Evolutionary conservation across 2,888 invertebrate genomes (phyloP).

Genomic region (Diadromus collaris): DNA sequence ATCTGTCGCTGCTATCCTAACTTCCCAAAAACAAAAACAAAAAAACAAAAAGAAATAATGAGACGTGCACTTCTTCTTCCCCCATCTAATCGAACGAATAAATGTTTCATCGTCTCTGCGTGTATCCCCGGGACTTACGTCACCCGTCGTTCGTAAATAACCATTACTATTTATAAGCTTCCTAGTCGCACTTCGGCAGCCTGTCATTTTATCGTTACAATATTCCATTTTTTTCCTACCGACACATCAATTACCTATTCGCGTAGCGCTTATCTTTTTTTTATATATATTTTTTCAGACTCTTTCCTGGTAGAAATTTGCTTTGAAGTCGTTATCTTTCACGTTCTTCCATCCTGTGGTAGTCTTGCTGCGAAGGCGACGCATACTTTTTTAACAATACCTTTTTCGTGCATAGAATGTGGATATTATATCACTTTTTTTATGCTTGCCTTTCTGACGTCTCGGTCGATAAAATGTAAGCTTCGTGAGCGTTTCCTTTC

Average conservation of each 20-base stretch:
- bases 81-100: constrained; percentile 39
- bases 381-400: constrained; percentile 22
- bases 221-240: neutral
- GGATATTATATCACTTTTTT: neutral
- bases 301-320: neutral
- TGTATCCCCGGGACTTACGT: constrained; percentile 45
- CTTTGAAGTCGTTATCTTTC: neutral
- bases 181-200: constrained; percentile 29
- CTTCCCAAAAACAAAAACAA: constrained; percentile 4
- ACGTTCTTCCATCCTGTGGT: neutral
- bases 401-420: neutral
- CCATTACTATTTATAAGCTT: constrained; percentile 48
- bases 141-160: constrained; percentile 57
- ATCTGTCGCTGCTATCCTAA: constrained; percentile 47
- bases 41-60: constrained; percentile 20
- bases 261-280: constrained; percentile 15
- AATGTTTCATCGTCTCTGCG: constrained; percentile 46
- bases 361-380: neutral
- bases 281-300: neutral
- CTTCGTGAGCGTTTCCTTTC: neutral
- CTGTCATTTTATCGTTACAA: neutral
- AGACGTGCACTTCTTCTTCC: constrained; percentile 24
- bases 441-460: constrained; percentile 16
- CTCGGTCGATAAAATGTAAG: neutral
- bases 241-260: neutral